Evolutionary conservation across 2,888 invertebrate genomes (phyloP).

Genomic region (Orchesellides sinensis): DNA sequence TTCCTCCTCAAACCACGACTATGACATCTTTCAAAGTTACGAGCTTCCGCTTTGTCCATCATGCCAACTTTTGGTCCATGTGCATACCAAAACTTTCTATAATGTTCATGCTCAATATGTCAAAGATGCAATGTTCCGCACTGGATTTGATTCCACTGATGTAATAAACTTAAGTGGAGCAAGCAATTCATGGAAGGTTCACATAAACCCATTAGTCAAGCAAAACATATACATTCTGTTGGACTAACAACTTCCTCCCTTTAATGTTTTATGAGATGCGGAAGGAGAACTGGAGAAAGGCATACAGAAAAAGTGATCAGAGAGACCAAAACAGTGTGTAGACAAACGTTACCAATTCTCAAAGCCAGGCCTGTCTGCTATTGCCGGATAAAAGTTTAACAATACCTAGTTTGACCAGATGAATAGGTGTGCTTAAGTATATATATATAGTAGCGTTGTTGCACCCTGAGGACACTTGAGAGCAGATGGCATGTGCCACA

Average conservation of each 20-base stretch:
- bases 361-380: not conserved
- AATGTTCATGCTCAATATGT: not conserved
- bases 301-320: slow-evolving; percentile 21
- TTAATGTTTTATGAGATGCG: slow-evolving; percentile 53
- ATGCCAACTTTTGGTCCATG: not conserved
- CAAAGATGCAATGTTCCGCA: too few relatives aligned
- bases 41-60: slow-evolving; percentile 36
- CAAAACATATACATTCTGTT: slow-evolving; percentile 49
- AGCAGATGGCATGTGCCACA: slow-evolving; percentile 69
- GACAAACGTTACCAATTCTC: slow-evolving; percentile 26
- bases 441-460: slow-evolving; percentile 51
- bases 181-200: slow-evolving; percentile 41
- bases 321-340: slow-evolving; percentile 11
- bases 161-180: slow-evolving; percentile 34
- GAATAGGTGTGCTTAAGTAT: slow-evolving; percentile 30
- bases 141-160: slow-evolving; percentile 24
- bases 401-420: slow-evolving; percentile 55
- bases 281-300: slow-evolving; percentile 23
- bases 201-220: slow-evolving; percentile 63
- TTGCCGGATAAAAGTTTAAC: slow-evolving; percentile 10
- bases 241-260: slow-evolving; percentile 59
- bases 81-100: not conserved
- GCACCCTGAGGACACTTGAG: slow-evolving; percentile 67
- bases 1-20: slow-evolving; percentile 44
- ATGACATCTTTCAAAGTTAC: slow-evolving; percentile 27